Base-by-base conservation (phyloP, 1,140 invertebrate species). In the Calephelis virginiensis region DNA sequence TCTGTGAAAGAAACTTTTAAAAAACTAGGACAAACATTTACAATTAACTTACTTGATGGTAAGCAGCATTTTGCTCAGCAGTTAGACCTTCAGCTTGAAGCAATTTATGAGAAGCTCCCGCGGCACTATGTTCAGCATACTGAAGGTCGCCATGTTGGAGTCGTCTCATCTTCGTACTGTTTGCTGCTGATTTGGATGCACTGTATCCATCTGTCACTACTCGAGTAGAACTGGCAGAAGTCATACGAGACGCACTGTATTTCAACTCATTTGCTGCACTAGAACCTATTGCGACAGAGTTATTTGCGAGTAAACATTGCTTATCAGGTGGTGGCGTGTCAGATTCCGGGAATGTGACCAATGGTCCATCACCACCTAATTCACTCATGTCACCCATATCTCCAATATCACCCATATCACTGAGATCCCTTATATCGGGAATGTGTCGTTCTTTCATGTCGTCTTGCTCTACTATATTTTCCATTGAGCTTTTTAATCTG, bases 161-260 rank as follows among this genome's bases (percentile, higher is more conserved):
- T 14, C 94, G 93, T 81, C 96, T 95, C 92, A 95, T 94, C 86
- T 96, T 95, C 7, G 96, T 95, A 14, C 94, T 94, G 80, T 97
- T 96, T n/a, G 95, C 85, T 81, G 91, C 91, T 77, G 94, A 94
- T 74, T 95, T 94, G 74, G 97, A 96, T 6, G 95, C 94, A 89
- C 95, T 97, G 81, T 95, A 96, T 61, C 95, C 95, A 79, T 97
- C 96, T 50, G 95, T 95, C n/a, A 96, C 93, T 9, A 96, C 94
- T 81, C 96, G 95, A 1, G 95, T 96, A 71, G 95, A 96, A 11
- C 94, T 95, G 6, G 95, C 95, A 37, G 95, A 96, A 40, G 95
- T 95, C 96, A 95, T 90, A 95, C 96, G 83, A 94, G 97, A 89
- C 94, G 96, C 82, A 95, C 92, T 77, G 94, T 95, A 85, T 78